Evolutionary conservation across 2,113 vertebrate species (phyloP).

Genomic region (Paramisgurnus dabryanus): DNA sequence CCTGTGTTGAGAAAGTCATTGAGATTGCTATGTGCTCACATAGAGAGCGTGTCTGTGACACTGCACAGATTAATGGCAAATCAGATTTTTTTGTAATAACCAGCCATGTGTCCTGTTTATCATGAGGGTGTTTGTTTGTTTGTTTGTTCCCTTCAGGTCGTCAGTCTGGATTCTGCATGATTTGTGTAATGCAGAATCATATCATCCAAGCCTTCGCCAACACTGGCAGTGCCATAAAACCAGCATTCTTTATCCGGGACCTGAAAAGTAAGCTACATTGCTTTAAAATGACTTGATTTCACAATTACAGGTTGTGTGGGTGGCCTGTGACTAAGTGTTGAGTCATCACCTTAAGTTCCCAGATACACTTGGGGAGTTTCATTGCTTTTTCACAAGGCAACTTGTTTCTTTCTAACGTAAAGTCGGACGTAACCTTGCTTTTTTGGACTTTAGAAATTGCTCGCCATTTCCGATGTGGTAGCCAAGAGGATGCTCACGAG

Average conservation of each 20-base stretch:
- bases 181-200: constrained; percentile 97
- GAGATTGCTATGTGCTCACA: too few species aligned
- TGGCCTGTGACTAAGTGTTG: constrained; percentile 35
- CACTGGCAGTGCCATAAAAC: constrained; percentile 92
- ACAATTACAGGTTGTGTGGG: constrained; percentile 3
- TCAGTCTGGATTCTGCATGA: constrained; percentile 93
- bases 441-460: constrained; percentile 82
- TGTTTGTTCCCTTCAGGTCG: constrained; percentile 75
- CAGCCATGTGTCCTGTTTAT: too few species aligned
- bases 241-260: constrained; percentile 88
- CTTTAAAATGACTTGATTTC: constrained; percentile 5
- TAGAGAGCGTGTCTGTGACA: too few species aligned
- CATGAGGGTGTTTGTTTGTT: too few species aligned
- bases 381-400: too few species aligned
- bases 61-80: too few species aligned
- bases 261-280: constrained; percentile 86
- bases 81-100: too few species aligned
- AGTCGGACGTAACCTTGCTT: background rate
- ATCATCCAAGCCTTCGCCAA: constrained; percentile 91
- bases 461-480: constrained; percentile 89
- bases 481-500: constrained; percentile 94
- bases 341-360: constrained; percentile 19
- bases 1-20: too few species aligned
- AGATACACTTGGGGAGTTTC: background rate
- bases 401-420: too few species aligned